Percentiles rank a stretch among this genome's conserved stretches.
phyloP scores from a whole-genome alignment of 37 sponge, comb jelly and placozoan genomes.

The Hexactinellida sp. region DNA sequence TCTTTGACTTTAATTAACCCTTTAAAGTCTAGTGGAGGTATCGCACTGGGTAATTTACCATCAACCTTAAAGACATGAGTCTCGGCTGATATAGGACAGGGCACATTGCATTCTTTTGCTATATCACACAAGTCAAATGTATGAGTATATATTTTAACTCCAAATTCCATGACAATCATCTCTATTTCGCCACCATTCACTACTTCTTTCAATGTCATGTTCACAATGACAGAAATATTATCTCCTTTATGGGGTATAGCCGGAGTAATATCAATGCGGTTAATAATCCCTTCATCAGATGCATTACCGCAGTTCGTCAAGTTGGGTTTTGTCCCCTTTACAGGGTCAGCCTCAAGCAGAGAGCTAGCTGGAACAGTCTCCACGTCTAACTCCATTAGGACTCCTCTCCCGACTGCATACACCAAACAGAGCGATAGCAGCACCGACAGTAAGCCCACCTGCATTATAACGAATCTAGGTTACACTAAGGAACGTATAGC shows the following conservation, averaged over 20 bases:
- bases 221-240: conserved; percentile 8
- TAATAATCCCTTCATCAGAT: conserved; percentile 22
- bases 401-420: not conserved
- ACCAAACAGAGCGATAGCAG: not conserved
- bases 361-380: not conserved
- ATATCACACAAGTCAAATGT: not conserved
- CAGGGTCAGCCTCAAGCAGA: not conserved
- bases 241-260: conserved; percentile 37
- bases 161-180: not conserved
- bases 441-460: not conserved
- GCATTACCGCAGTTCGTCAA: conserved; percentile 41
- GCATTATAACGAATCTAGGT: too few relatives aligned
- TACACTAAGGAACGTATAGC: not conserved
- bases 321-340: conserved; percentile 20
- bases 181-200: not conserved
- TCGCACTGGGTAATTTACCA: not conserved
- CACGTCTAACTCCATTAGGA: not conserved
- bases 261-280: conserved; percentile 29
- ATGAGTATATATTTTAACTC: not conserved
- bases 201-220: not conserved
- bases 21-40: not conserved
- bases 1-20: not conserved
- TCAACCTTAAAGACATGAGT: not conserved
- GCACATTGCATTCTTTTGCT: not conserved
- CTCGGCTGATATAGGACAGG: not conserved